Base-by-base conservation (phyloP, 2,888 invertebrate genomes). In the Chloroclystis v-ata region DNA sequence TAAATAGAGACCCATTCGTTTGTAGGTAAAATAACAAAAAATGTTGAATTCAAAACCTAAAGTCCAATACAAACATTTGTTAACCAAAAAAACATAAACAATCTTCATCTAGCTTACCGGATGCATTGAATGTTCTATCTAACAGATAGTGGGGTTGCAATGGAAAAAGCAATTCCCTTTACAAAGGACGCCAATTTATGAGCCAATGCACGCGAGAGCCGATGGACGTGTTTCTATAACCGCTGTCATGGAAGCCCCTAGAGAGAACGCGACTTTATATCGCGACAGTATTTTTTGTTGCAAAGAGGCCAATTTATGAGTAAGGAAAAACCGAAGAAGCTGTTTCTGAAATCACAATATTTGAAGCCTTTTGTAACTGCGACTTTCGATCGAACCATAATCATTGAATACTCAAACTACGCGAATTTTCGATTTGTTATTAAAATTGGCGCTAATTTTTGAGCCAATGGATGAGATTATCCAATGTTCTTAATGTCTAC, bases 161-260 rank as follows among this genome's bases (percentile, higher is more conserved):
- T 71, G 74, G 72, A 75, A 79, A 78, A 81, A 79, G 74, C 79
- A 80, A 81, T 80, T 76, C 66, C 74, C 64, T 46, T 61, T 64
- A 81, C 79, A 81, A 81, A 76, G 69, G 73, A 66, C 55, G 66
- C 66, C 79, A 78, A 80, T 80, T 78, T 77, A 77, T 77, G 76
- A 69, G 65, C 62, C 65, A 62, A 60, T 65, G 67, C 69, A 68
- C 63, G 67, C 61, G 58, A 66, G 62, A 59, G 59, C 68, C 67
- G 51, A 13, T 42, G 47, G 52, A 54, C 45, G 35, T 43, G 43
- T 39, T 14, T 32, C 41, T 29, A 49, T 55, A 43, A 49, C 57
- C 47, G 30, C 49, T 13, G 12, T 16, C 24, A n/a, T 16, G 10
- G 20, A n/a, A 6, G n/a, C 32, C 16, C 2, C 7, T 3, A 10